Conservation (phyloP, 2,113 vertebrate genomes). For the Heterochromis multidens region DNA sequence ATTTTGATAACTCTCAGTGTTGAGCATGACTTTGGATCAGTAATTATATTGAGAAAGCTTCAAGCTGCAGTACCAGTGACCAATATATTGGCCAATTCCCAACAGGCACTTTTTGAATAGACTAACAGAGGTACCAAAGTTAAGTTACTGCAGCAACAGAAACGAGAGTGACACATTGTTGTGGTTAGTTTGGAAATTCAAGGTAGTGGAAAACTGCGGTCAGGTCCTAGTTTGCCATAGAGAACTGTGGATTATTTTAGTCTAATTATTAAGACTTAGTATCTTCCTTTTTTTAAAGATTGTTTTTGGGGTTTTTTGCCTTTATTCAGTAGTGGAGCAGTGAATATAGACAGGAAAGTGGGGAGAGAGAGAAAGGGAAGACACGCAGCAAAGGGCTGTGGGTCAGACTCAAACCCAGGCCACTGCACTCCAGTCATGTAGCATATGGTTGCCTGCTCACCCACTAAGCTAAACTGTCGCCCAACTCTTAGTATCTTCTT, state of each 20-base stretch:
- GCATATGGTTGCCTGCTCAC: no score
- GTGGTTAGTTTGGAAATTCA: neutral
- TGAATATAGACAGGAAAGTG: no score
- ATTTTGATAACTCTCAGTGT: neutral
- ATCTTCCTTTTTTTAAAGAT: no score
- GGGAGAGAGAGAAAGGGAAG: no score
- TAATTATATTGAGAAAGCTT: neutral
- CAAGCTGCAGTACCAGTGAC: neutral
- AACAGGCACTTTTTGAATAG: neutral
- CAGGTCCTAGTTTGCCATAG: rapidly evolving
- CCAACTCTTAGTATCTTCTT: no score
- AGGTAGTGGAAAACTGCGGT: neutral
- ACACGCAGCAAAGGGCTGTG: no score
- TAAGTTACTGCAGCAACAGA: neutral
- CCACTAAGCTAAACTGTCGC: no score
- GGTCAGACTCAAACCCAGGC: no score
- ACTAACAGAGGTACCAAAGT: neutral
- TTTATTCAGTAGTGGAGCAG: no score
- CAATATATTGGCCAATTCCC: neutral
- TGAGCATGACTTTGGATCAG: neutral
- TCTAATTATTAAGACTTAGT: neutral
- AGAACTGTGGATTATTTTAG: neutral
- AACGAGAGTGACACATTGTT: neutral
- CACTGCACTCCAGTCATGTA: no score
- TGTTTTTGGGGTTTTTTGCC: no score